Base-by-base conservation (phyloP, 2,888 invertebrate species). In the Lycaena phlaeas region DNA sequence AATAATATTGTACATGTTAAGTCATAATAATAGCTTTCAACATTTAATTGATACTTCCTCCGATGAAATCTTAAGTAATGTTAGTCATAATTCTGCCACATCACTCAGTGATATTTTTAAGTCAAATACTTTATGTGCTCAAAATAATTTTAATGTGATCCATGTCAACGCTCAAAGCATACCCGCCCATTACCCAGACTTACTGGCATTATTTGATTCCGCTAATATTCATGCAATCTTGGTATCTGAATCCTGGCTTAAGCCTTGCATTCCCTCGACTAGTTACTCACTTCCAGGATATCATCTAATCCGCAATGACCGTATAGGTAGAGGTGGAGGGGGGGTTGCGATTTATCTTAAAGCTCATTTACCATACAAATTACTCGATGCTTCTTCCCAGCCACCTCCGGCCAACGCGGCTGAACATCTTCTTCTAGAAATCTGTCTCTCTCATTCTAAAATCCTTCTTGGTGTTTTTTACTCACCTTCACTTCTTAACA, bases 401-500 rank as follows among this genome's bases (percentile, higher is more conserved):
- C 38, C 38, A 7, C 38, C 38, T 14, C 11, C 12, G 7, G 2
- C 18, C 6, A 29, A 29, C 14, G 28, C 28, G 11, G 28, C 27
- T 15, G 30, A 38, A 22, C 29, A 38, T 29, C 14, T 38, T 1
- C 3, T 38, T n/a, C n/a, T n/a, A n/a, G n/a, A n/a, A n/a, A n/a
- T n/a, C n/a, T n/a, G n/a, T n/a, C n/a, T n/a, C n/a, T 14, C 5
- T 17, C 15, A 38, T n/a, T 1, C 18, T 2, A 44, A 41, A 26
- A 10, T 44, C 7, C 28, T 40, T 5, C 36, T 44, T 17, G 44
- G 41, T 14, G 40, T 43, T 3, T 18, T 34, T n/a, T 43, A 43
- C 11, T 31, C 37, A 18, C 43, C 40, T 3, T 31, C 40, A 1
- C 6, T 14, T 6, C 6, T 2, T 3, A 26, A 36, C 9, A 28